Percentiles rank a stretch among this genome's conserved stretches.
Conservation (phyloP, 2,797 vertebrate genomes). For the Lacerta bilineata region DNA sequence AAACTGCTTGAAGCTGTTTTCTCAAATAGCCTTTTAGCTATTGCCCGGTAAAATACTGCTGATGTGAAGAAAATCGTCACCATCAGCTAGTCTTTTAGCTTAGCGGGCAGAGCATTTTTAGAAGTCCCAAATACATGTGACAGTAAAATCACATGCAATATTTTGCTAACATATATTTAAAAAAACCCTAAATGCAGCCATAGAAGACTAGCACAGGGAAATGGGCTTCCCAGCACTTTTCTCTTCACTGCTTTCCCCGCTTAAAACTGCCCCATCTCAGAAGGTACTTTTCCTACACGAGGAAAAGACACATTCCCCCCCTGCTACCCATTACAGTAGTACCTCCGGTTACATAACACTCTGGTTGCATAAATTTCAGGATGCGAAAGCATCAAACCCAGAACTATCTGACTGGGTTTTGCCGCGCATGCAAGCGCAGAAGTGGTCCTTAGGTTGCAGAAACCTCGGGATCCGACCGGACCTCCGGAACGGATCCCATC, state of each 20-base stretch:
- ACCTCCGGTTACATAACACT: no score
- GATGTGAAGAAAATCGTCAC: background rate
- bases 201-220: background rate
- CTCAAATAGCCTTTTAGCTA: conserved; percentile 36
- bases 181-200: background rate
- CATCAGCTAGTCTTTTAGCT: no score
- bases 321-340: no score
- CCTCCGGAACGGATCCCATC: no score
- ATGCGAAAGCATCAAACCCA: no score
- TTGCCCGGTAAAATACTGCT: conserved; percentile 17
- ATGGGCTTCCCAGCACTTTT: background rate
- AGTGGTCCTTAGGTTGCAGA: no score
- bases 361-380: no score
- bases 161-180: background rate
- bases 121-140: background rate
- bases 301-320: background rate
- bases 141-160: background rate
- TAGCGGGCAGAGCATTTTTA: background rate
- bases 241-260: background rate
- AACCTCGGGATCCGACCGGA: no score
- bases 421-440: no score
- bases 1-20: conserved; percentile 45
- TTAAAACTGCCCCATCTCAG: background rate
- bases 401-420: no score
- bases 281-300: background rate